phyloP scores from a whole-genome alignment of 1,140 invertebrate genomes.

The Pogonus chalceus region DNA sequence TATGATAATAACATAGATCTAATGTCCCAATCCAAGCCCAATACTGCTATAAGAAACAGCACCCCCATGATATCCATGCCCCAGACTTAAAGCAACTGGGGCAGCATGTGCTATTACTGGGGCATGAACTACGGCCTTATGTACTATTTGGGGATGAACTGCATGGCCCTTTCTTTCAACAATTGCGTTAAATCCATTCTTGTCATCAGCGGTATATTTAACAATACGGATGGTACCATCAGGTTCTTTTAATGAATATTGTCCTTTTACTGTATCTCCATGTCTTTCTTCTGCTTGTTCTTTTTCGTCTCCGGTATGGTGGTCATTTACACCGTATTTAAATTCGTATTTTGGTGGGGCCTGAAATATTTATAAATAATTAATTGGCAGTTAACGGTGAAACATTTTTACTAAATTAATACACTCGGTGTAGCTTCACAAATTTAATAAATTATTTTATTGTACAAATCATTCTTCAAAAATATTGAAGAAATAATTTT shows the following conservation, averaged over 20 bases:
- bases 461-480: too few relatives aligned
- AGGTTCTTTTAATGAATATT: conserved; percentile 36
- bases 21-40: not conserved
- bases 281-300: conserved; percentile 41
- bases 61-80: not conserved
- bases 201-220: conserved; percentile 36
- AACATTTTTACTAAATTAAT: too few relatives aligned
- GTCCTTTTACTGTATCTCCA: conserved; percentile 40
- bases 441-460: too few relatives aligned
- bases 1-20: not conserved
- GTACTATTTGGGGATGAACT: conserved; percentile 5
- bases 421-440: too few relatives aligned
- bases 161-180: conserved; percentile 35
- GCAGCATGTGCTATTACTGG: not conserved
- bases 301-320: conserved; percentile 42
- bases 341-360: conserved; percentile 41
- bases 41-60: not conserved
- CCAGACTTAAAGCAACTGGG: not conserved
- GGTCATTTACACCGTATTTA: conserved; percentile 42
- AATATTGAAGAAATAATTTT: too few relatives aligned
- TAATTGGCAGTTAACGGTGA: too few relatives aligned
- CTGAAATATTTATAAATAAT: too few relatives aligned
- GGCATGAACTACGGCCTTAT: not conserved
- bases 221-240: conserved; percentile 38
- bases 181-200: conserved; percentile 36